Evolutionary conservation across 2,888 invertebrate genomes (phyloP).

Genomic region (Aphodius sticticus): DNA sequence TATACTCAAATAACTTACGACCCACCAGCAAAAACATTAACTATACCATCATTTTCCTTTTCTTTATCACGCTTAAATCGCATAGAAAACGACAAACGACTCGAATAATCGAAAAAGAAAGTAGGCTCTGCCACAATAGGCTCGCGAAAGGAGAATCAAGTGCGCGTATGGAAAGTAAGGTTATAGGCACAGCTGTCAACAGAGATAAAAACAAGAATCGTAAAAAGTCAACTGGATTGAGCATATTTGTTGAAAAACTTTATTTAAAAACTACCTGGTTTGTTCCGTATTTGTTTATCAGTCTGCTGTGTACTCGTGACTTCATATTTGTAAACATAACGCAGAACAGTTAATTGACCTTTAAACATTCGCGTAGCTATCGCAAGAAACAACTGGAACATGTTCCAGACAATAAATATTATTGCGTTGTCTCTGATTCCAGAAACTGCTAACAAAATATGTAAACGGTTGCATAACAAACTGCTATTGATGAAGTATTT

Average conservation of each 20-base stretch:
- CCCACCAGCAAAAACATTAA: not conserved
- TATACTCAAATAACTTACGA: not conserved
- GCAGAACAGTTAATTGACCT: not conserved
- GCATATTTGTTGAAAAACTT: not conserved
- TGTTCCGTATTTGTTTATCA: no score
- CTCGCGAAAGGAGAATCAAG: not conserved
- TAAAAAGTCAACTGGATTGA: not conserved
- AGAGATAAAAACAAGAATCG: not conserved
- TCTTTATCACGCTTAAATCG: not conserved
- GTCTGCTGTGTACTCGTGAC: not conserved
- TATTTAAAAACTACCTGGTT: no score
- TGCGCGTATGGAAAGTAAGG: not conserved
- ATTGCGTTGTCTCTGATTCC: not conserved
- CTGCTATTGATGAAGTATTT: no score
- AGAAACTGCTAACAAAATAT: no score
- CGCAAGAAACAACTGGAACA: not conserved
- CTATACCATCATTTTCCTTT: not conserved
- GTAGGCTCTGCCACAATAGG: not conserved
- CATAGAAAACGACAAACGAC: not conserved
- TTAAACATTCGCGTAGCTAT: not conserved
- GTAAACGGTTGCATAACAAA: no score
- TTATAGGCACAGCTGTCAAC: not conserved
- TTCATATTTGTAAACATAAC: not conserved
- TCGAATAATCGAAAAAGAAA: not conserved
- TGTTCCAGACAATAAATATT: not conserved